Conservation (phyloP, 2,888 invertebrate species). For the Ornithoptera priamus region DNA sequence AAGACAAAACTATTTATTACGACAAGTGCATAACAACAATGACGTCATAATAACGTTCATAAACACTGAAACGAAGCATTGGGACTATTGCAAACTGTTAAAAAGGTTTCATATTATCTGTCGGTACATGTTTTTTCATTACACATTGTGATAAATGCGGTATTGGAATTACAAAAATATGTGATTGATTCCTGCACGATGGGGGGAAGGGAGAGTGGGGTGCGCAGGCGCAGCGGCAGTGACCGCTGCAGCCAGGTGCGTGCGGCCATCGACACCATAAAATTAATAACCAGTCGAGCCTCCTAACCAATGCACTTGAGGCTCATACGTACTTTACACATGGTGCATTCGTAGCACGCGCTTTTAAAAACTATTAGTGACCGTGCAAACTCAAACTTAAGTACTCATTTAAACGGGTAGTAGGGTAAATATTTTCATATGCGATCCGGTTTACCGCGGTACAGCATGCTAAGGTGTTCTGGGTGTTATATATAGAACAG, state of each 20-base stretch:
- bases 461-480: conserved; percentile 1
- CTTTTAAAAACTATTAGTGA: conserved; percentile 31
- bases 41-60: conserved; percentile 13
- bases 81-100: neutral
- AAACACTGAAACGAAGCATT: neutral
- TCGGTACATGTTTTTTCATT: neutral
- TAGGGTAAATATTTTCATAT: conserved; percentile 23
- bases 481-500: conserved; percentile 20
- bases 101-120: neutral
- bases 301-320: conserved; percentile 71
- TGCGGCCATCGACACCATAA: conserved; percentile 80
- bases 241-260: conserved; percentile 76
- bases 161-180: conserved; percentile 38
- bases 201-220: conserved; percentile 32
- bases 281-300: conserved; percentile 78
- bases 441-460: conserved; percentile 24
- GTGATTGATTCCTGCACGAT: conserved; percentile 62
- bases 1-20: conserved; percentile 1
- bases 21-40: neutral
- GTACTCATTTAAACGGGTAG: conserved; percentile 26
- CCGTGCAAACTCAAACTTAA: conserved; percentile 30
- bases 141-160: conserved; percentile 10
- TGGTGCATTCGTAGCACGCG: conserved; percentile 36
- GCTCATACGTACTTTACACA: conserved; percentile 58
- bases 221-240: conserved; percentile 59